Evolutionary conservation across 2,113 vertebrate species (phyloP).

Genomic region (Nothoprocta perdicaria): DNA sequence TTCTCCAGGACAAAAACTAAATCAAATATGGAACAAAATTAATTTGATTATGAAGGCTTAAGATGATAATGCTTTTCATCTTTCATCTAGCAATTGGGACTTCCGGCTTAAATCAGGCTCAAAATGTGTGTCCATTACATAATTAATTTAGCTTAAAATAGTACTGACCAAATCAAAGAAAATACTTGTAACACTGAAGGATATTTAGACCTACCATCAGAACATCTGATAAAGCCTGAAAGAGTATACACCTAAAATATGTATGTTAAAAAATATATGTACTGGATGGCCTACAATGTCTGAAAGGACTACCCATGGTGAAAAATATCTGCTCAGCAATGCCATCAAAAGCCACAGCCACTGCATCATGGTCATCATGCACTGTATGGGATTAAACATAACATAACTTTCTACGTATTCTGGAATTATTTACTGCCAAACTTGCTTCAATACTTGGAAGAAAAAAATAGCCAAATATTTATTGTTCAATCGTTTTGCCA

Average conservation of each 20-base stretch:
- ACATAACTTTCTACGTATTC: constrained; percentile 39
- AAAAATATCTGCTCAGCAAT: constrained; percentile 69
- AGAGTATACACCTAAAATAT: not conserved
- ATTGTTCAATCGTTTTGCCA: not conserved
- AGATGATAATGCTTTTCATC: constrained; percentile 49
- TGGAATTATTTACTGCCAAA: constrained; percentile 42
- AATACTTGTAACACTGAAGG: not conserved
- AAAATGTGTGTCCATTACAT: constrained; percentile 7
- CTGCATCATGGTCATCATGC: constrained; percentile 52
- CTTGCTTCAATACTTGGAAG: constrained; percentile 31
- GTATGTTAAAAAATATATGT: not conserved
- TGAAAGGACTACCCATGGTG: constrained; percentile 61
- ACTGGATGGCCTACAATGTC: not conserved
- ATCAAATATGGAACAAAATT: constrained; percentile 60
- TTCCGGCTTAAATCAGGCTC: constrained; percentile 56
- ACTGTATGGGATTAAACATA: not conserved
- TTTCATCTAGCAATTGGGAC: constrained; percentile 54
- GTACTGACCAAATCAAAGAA: constrained; percentile 10
- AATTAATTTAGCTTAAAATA: constrained; percentile 47
- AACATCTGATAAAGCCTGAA: not conserved
- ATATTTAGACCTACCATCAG: not conserved
- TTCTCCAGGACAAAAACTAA: constrained; percentile 64
- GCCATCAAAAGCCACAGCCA: constrained; percentile 68
- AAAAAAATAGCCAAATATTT: constrained; percentile 5
- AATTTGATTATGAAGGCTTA: constrained; percentile 48